Evolutionary conservation across 1,140 invertebrate genomes (phyloP).

Genomic region (Pogonognathellus flavescens): DNA sequence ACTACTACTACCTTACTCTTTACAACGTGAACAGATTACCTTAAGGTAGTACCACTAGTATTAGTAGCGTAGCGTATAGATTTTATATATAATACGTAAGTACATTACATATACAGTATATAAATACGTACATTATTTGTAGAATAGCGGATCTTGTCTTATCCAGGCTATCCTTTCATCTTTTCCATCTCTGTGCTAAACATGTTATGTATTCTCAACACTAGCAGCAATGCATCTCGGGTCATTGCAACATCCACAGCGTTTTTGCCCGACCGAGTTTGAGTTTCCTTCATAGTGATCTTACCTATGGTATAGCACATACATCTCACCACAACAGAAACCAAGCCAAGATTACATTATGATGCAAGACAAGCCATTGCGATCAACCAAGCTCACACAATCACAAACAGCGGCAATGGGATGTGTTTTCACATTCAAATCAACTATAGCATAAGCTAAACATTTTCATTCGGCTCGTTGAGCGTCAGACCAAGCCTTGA

Average conservation of each 20-base stretch:
- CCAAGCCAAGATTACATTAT: conserved; percentile 30
- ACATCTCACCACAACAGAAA: conserved; percentile 4
- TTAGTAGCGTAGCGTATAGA: not conserved
- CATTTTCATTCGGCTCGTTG: conserved; percentile 31
- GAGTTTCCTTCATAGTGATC: not conserved
- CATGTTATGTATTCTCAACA: conserved; percentile 20
- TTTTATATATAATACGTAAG: not conserved
- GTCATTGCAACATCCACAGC: conserved; percentile 33
- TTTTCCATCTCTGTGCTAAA: conserved; percentile 30
- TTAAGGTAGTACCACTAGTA: no score
- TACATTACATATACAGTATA: not conserved
- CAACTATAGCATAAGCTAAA: conserved; percentile 20
- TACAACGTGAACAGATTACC: no score
- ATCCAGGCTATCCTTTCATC: not conserved
- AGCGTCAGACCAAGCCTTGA: conserved; percentile 16
- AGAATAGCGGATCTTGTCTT: not conserved
- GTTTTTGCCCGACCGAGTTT: conserved; percentile 4
- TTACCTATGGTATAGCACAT: no score
- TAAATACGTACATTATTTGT: not conserved
- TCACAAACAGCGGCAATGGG: conserved; percentile 13
- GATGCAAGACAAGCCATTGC: conserved; percentile 30
- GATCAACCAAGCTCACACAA: conserved; percentile 20
- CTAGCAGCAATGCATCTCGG: conserved; percentile 24
- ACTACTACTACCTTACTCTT: no score
- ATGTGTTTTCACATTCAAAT: conserved; percentile 32